Evolutionary conservation across 2,113 vertebrate species (phyloP).

Genomic region (Bambusicola thoracicus): DNA sequence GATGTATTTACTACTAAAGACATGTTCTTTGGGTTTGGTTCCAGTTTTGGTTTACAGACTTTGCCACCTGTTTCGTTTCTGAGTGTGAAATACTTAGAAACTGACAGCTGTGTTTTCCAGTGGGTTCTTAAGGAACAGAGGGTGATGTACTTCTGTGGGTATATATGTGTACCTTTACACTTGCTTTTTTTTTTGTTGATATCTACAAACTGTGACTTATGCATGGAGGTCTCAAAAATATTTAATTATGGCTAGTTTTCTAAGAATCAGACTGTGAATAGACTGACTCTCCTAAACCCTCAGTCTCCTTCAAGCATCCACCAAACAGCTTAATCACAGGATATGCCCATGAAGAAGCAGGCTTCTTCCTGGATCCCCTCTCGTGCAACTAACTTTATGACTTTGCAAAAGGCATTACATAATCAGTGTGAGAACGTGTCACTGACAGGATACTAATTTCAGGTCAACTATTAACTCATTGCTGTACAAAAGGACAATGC

Average conservation of each 20-base stretch:
- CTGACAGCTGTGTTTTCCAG: not conserved
- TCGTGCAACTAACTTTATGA: not conserved
- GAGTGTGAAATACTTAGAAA: not conserved
- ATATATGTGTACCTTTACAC: not conserved
- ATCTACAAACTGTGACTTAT: not conserved
- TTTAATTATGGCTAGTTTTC: not conserved
- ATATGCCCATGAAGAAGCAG: not conserved
- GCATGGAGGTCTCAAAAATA: not conserved
- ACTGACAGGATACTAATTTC: not conserved
- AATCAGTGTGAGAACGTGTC: rapidly evolving
- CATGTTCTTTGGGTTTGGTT: not conserved
- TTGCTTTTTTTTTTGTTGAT: not conserved
- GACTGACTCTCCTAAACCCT: not conserved
- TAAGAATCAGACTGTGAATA: not conserved
- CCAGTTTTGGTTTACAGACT: not conserved
- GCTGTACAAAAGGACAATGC: not conserved
- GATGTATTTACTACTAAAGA: not conserved
- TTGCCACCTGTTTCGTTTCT: not conserved
- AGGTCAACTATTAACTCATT: not conserved
- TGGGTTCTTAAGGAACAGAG: not conserved
- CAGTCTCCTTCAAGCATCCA: not conserved
- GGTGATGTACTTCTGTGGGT: rapidly evolving
- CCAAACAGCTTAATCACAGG: not conserved
- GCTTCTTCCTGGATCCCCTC: not conserved
- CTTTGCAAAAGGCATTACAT: not conserved